Base-by-base conservation (phyloP, 2,797 vertebrate genomes). In the Halcyon smyrnensis region DNA sequence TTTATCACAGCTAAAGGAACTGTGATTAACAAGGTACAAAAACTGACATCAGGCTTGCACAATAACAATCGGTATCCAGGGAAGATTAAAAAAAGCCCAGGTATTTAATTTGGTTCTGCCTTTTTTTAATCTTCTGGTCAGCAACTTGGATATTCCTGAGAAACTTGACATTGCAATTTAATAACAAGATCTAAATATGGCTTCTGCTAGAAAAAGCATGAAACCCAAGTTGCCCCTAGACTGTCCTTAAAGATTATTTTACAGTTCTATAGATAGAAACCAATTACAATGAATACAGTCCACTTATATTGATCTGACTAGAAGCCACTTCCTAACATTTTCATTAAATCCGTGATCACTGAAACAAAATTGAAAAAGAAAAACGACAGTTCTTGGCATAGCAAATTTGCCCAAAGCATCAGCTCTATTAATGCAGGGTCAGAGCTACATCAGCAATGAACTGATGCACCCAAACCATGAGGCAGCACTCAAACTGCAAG, bases 181-280 rank as follows among this genome's bases (percentile, higher is more conserved):
- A 64, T 79, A 89, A 90, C 28, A 19, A 93, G 39, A 15, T 45
- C 90, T 93, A 96, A 90, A 87, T 62, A 84, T 13, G 59, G 59
- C 53, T 76, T 85, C 65, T 87, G 27, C 48, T 77, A 67, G 59
- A 82, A 82, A 83, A 80, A 84, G 73, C 51, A 79, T n/a, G 77
- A 86, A 95, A 88, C 19, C 24, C 54, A 84, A 93, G 63, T 17
- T 84, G 27, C 84, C 91, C 50, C 86, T 65, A 68, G 50, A 32
- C 75, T 89, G 59, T 91, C 63, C 57, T 54, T 92, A 76, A 83
- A 89, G 64, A 89, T 18, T 64, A 36, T 63, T 88, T 91, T 90
- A 90, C 70, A 76, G 59, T 84, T 79, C 83, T 91, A 81, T 90
- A 93, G 80, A 96, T 87, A 89, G 89, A 96, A 95, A 90, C 18